phyloP scores from a whole-genome alignment of 1,140 invertebrate species.

The Riptortus pedestris region DNA sequence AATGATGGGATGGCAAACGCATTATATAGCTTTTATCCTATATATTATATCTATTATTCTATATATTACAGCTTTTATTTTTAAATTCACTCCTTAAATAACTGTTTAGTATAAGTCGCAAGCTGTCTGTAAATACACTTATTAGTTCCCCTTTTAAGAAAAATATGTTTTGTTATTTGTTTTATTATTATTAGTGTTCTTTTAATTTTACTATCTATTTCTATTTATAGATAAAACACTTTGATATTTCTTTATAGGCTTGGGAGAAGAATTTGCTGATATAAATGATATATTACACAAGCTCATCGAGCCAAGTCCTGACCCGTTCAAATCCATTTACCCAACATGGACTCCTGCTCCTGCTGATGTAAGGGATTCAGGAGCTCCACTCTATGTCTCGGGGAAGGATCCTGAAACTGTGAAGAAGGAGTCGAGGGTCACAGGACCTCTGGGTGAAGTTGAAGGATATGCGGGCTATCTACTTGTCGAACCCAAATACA shows the following conservation, averaged over 20 bases:
- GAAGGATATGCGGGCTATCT: slow-evolving; percentile 20
- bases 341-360: not conserved
- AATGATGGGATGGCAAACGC: too few species aligned
- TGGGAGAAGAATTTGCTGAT: not conserved
- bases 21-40: too few species aligned
- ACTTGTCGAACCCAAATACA: slow-evolving; percentile 24
- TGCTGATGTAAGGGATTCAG: not conserved
- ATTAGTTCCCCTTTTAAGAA: too few species aligned
- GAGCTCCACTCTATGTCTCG: not conserved
- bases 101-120: too few species aligned
- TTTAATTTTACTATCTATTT: too few species aligned
- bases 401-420: not conserved
- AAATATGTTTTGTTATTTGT: too few species aligned
- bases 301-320: not conserved
- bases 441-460: not conserved
- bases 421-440: slow-evolving; percentile 2
- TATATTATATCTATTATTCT: too few species aligned
- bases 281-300: not conserved
- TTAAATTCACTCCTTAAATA: too few species aligned
- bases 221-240: too few species aligned
- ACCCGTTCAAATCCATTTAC: not conserved
- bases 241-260: not conserved
- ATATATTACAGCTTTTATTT: too few species aligned
- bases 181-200: too few species aligned
- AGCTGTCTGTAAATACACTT: too few species aligned